Evolutionary conservation across 2,113 vertebrate species (phyloP), one percentile per base, ranked within the genome.

Genomic region (Forbesichthys papilliferus): DNA sequence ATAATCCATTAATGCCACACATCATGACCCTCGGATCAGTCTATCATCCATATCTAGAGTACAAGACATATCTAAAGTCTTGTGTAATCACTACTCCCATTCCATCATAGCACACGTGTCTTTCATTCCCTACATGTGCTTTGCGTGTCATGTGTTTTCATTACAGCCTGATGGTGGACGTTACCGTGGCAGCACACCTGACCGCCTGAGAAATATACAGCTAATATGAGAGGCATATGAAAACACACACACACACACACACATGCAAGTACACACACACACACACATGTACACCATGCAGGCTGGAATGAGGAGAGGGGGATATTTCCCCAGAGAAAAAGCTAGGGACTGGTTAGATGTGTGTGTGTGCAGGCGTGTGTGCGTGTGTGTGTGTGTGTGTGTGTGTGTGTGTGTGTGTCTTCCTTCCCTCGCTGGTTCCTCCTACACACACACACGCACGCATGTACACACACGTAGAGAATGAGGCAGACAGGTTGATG

Each of bases 1-100:
- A 27, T 76, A 69, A 79, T 81, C 82, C 52, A 74, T 73, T 34
- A 10, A 63, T 80, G 77, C 49, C 78, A 81, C 79, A 84, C 79
- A 81, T 78, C 68, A 83, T 86, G 84, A 78, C 42, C 49, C 73
- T 67, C 62, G 2, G 48, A 6, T 53, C 51, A 49, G 16, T 70
- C 63, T 73, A 53, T 59, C 42, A 60, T 11, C 58, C 55, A 54
- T 34, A 8, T 13, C 33, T 11, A 53, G 9, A 48, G 27, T 27
- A 27, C 27, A 27, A 42, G 4, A 42, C 7, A 7, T 42, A 42
- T 42, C 4, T 42, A 42, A 6, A 6, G 4, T 42, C 36, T 42
- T 7, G 36, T 42, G 36, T 42, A 42, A 42, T 42, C 5, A 42
- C 7, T 42, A 42, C 1, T 42, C 1, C 36, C 5, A 42, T 42